phyloP scores from a whole-genome alignment of 2,113 vertebrate genomes.

The Thalassoma bifasciatum region DNA sequence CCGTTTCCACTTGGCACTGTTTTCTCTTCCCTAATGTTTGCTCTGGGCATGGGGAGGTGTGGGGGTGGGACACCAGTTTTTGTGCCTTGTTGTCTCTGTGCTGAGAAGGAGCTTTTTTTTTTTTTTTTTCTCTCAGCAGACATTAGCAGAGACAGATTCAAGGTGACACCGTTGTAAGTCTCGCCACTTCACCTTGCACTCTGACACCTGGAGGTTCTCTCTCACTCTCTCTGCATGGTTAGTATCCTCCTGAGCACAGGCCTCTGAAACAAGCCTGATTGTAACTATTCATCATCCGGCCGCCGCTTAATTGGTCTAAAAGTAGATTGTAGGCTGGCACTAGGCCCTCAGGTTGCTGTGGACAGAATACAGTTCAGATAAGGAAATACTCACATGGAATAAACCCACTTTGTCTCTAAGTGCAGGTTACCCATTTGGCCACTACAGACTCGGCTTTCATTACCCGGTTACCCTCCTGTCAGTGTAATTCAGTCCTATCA shows the following conservation, averaged over 20 bases:
- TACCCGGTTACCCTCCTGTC: conserved; percentile 93
- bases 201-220: conserved; percentile 57
- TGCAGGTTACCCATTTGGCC: conserved; percentile 87
- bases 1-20: conserved; percentile 78
- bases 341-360: conserved; percentile 61
- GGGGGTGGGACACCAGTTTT: conserved; percentile 16
- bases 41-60: conserved; percentile 46
- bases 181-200: conserved; percentile 76
- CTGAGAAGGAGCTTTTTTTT: conserved; percentile 36
- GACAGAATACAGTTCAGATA: conserved; percentile 50
- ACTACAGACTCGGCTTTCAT: conserved; percentile 90
- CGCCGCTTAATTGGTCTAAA: conserved; percentile 72
- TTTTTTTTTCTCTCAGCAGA: conserved; percentile 40
- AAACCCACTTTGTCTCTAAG: conserved; percentile 63
- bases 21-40: conserved; percentile 76
- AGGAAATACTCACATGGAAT: conserved; percentile 64
- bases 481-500: conserved; percentile 96
- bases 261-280: conserved; percentile 82
- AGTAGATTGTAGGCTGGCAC: conserved; percentile 49
- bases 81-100: conserved; percentile 63
- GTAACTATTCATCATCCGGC: conserved; percentile 80
- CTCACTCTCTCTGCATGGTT: conserved; percentile 55
- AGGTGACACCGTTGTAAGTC: conserved; percentile 80
- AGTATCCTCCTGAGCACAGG: conserved; percentile 81
- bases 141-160: conserved; percentile 69